phyloP scores from a whole-genome alignment of 2,888 invertebrate species.

The Myathropa florea region DNA sequence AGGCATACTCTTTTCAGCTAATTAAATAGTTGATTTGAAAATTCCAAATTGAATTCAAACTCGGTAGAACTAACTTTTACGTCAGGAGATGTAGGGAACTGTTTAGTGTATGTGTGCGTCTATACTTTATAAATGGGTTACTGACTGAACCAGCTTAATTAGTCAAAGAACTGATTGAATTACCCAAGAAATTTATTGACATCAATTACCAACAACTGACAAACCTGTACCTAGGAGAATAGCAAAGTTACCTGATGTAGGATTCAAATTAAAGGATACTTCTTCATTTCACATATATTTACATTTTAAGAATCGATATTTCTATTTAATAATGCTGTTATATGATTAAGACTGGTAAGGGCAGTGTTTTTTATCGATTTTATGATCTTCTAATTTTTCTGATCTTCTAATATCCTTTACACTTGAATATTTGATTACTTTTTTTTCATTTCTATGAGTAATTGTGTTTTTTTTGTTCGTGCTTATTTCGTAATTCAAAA shows the following conservation, averaged over 20 bases:
- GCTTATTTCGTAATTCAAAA: no score
- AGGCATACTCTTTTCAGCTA: conserved; percentile 57
- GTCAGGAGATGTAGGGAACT: conserved; percentile 17
- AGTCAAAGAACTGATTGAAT: conserved; percentile 61
- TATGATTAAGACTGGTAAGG: background rate
- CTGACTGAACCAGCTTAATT: conserved; percentile 56
- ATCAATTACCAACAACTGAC: conserved; percentile 24
- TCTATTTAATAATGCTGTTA: background rate
- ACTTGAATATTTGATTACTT: no score
- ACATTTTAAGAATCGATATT: background rate
- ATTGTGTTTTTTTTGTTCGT: no score
- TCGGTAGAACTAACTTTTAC: conserved; percentile 57
- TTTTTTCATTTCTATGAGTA: no score
- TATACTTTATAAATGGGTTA: conserved; percentile 45
- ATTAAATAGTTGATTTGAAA: conserved; percentile 69
- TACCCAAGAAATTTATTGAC: conserved; percentile 52
- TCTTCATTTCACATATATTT: background rate
- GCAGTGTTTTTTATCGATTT: background rate
- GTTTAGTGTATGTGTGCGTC: background rate
- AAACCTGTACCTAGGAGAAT: conserved; percentile 5
- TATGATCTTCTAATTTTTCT: no score
- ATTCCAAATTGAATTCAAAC: conserved; percentile 66
- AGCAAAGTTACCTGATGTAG: background rate
- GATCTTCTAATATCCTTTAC: no score
- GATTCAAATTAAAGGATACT: background rate